These are phyloP conservation scores for Gobio occitaniae DNA, from an alignment of 2,797 vertebrate genomes.

Conservation along the genomic window DNA sequence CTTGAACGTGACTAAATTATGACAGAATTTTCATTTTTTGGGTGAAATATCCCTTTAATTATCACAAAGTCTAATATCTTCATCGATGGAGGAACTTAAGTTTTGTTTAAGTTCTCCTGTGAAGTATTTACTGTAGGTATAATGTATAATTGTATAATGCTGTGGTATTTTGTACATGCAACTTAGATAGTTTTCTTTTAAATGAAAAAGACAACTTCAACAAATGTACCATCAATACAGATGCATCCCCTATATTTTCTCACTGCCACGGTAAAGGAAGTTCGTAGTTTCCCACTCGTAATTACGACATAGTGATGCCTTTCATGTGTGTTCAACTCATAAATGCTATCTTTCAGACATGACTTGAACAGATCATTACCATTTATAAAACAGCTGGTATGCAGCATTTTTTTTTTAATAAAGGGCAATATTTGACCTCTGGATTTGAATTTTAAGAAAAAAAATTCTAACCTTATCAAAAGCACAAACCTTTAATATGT, in stretches of 20 bases:
- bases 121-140: neutral
- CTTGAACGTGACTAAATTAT: too few species aligned
- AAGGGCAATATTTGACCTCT: neutral
- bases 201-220: neutral
- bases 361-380: neutral
- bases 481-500: neutral
- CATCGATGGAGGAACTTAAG: neutral
- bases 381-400: neutral
- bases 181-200: neutral
- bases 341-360: neutral
- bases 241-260: neutral
- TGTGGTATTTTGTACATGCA: neutral
- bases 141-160: neutral
- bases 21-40: too few species aligned
- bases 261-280: neutral
- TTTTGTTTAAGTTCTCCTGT: neutral
- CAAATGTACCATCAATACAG: neutral
- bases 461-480: neutral
- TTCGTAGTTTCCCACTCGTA: neutral
- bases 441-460: neutral
- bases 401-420: neutral
- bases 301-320: neutral
- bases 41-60: too few species aligned
- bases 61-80: neutral
- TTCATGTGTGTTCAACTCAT: neutral